Conservation (phyloP, 2,888 invertebrate genomes). For the Torymus aiolomorphi region DNA sequence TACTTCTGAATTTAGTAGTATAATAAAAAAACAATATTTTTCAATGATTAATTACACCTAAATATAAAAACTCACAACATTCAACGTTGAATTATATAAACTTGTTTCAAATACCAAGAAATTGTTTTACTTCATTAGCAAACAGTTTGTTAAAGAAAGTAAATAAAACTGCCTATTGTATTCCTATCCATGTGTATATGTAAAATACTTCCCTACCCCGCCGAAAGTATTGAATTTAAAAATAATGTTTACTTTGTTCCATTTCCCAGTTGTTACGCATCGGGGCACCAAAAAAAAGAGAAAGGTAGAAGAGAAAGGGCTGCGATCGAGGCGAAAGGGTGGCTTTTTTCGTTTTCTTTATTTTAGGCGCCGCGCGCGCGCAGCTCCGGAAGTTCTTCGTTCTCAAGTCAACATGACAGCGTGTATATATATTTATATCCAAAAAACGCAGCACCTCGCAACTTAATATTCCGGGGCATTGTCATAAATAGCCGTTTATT, state of each 20-base stretch:
- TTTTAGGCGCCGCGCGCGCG: constrained; percentile 2
- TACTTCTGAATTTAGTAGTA: background rate
- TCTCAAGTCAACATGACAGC: constrained; percentile 13
- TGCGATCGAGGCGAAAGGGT: constrained; percentile 9
- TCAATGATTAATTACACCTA: no score
- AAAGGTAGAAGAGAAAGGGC: constrained; percentile 17
- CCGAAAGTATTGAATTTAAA: constrained; percentile 9
- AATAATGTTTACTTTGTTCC: constrained; percentile 13
- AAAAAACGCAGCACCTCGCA: constrained; percentile 5
- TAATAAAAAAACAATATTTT: background rate
- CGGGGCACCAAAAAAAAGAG: background rate
- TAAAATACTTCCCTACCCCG: no score
- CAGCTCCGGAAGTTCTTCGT: constrained; percentile 32
- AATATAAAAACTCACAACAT: no score
- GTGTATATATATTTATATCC: no score
- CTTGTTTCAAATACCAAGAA: no score
- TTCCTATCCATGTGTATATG: no score
- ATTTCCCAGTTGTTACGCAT: background rate
- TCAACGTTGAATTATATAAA: no score
- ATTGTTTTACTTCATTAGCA: no score
- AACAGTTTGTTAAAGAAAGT: no score
- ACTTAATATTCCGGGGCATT: background rate
- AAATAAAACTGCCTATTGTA: no score
- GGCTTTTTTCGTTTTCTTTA: constrained; percentile 32
- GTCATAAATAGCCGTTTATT: no score